These are phyloP conservation scores for Invenusta paracnida DNA, from an alignment of 2,888 invertebrate species.

Conservation along the genomic window DNA sequence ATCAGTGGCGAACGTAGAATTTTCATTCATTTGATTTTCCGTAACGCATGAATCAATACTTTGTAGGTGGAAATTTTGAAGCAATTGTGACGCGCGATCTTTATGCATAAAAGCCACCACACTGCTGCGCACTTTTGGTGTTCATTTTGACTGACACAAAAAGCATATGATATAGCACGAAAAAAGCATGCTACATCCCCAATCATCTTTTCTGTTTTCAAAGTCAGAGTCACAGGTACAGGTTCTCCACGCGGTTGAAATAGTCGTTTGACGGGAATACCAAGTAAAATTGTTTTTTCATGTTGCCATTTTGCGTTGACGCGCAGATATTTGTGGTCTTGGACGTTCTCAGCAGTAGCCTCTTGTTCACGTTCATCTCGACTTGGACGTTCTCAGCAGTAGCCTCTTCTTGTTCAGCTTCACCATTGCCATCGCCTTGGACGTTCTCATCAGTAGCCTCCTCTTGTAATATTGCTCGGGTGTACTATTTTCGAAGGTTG, in stretches of 20 bases:
- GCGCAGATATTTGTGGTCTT: neutral
- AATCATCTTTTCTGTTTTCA: constrained; percentile 5
- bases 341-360: neutral
- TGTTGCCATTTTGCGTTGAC: neutral
- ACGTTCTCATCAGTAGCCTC: neutral
- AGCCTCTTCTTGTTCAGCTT: neutral
- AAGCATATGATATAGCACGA: neutral
- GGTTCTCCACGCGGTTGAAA: neutral
- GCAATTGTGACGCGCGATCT: neutral
- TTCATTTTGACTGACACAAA: constrained; percentile 11
- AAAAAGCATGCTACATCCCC: neutral
- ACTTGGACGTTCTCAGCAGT: neutral
- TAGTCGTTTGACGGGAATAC: neutral
- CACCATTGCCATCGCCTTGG: neutral
- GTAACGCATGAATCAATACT: neutral
- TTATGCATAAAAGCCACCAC: neutral
- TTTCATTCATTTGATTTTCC: neutral
- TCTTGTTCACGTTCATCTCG: neutral
- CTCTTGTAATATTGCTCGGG: neutral
- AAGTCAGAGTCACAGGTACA: neutral
- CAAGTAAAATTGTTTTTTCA: neutral
- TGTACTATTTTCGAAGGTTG: neutral
- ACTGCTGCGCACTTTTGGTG: neutral
- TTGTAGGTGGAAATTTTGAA: neutral
- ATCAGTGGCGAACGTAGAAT: neutral